A percentile compares a stretch with the other conserved stretches of the same genome.
Conservation (phyloP, 2,797 vertebrate genomes). For the Euthynnus affinis region DNA sequence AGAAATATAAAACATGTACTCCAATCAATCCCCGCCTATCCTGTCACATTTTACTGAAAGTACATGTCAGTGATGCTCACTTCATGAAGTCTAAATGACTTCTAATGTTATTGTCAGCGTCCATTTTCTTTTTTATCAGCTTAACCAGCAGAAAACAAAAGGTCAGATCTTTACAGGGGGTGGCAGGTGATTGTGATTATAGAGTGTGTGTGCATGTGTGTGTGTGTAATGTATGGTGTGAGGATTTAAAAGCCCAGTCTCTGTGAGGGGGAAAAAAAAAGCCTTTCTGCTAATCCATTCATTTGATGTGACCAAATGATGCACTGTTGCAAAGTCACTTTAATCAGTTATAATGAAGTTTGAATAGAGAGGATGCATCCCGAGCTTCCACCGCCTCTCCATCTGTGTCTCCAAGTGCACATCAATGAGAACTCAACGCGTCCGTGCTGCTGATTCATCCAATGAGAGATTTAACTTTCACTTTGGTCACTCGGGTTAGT, state of each 20-base stretch:
- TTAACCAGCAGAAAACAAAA: slow-evolving; percentile 64
- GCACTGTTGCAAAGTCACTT: slow-evolving; percentile 80
- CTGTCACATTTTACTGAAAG: not conserved
- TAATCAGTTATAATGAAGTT: slow-evolving; percentile 85
- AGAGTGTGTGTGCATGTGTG: slow-evolving; percentile 22
- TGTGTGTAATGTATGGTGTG: slow-evolving; percentile 29
- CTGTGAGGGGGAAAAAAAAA: slow-evolving; percentile 49
- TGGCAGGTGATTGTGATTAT: slow-evolving; percentile 16
- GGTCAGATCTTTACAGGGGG: slow-evolving; percentile 53
- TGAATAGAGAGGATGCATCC: slow-evolving; percentile 65
- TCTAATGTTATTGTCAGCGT: slow-evolving; percentile 35
- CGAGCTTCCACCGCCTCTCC: slow-evolving; percentile 66
- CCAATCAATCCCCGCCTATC: not conserved
- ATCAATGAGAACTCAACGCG: slow-evolving; percentile 56
- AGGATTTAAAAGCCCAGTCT: slow-evolving; percentile 69
- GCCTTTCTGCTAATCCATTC: slow-evolving; percentile 67
- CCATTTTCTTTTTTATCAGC: slow-evolving; percentile 50
- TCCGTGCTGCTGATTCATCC: slow-evolving; percentile 63
- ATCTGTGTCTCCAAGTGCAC: slow-evolving; percentile 67
- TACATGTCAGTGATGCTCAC: slow-evolving; percentile 1
- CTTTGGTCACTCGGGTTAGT: slow-evolving; percentile 63
- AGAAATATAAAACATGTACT: not conserved
- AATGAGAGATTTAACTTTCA: slow-evolving; percentile 57
- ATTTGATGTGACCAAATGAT: slow-evolving; percentile 80
- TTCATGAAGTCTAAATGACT: slow-evolving; percentile 36